Evolutionary conservation across 2,797 vertebrate species (phyloP), one percentile per base, ranked within the genome.

Genomic region (Semaprochilodus insignis): DNA sequence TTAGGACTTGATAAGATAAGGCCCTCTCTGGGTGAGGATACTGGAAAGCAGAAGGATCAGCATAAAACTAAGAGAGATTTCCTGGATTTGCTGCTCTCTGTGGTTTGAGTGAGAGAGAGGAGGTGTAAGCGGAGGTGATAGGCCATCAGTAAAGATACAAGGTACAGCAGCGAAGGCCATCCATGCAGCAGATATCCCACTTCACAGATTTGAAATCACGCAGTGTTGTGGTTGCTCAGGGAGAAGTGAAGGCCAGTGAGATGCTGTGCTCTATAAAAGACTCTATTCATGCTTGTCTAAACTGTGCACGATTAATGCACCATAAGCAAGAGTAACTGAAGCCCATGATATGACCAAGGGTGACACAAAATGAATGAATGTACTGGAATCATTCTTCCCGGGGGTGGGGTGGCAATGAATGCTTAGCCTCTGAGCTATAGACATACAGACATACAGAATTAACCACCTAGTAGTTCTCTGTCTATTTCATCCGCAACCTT

Each of bases 1-100:
- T 67, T 6, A 67, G 59, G 63, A 69, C 27, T 78, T 19, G 67
- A 78, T 71, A 69, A 66, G 76, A 73, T 83, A 78, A 74, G 62
- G 51, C 52, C 52, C 40, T 62, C 71, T 69, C 40, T 40, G 77
- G 62, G 78, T 74, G 60, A 79, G 69, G 40, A 60, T 62, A 65
- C 54, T 21, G 19, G 57, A 60, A 75, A 54, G 31, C 66, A 40
- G 10, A 34, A 10, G 23, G 27, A 73, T 69, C 70, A 62, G n/a
- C 1, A 36, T 60, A 48, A 69, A 79, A 52, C 62, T 79, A 27
- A 63, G 69, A 66, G 69, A 65, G 55, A 57, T 34, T 67, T 82
- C n/a, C 23, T 55, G 81, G 52, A 63, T 77, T 77, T 82, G 19
- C 44, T 51, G 34, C 25, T 73, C 62, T 66, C 60, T 67, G 27